Base-by-base conservation (phyloP, 2,113 vertebrate species). In the Gulo gulo region DNA sequence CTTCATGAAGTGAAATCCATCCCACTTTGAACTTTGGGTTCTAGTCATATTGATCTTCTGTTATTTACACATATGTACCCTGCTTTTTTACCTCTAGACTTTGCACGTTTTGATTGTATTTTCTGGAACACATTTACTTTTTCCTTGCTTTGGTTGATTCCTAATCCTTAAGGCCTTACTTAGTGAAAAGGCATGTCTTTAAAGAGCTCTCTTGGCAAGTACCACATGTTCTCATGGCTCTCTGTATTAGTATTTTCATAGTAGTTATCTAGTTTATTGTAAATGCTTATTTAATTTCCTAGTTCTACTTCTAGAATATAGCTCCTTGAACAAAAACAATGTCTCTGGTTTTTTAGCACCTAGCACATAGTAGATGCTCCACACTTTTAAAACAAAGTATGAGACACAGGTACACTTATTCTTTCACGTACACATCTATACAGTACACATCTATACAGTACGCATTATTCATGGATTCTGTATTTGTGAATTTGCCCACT, bases 401-500 rank as follows among this genome's bases (percentile, higher is more conserved):
- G 57, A 57, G 2, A 59, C 18, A 31, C 47, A 83, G 14, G 21
- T n/a, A 83, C 1, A 42, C 4, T n/a, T 3, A 47, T 18, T n/a
- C 47, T 20, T 26, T 36, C n/a, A 82, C 0, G 15, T 9, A 11
- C 2, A 65, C 34, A 39, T 59, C 9, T 36, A 11, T 29, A 15
- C 18, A 63, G 36, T 80, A 11, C 2, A 65, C 34, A 39, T 59
- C 9, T 36, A 8, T 29, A 15, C 18, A 63, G 36, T 80, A 34
- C 7, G 61, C 23, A 10, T 84, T 79, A 65, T 69, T 76, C 57
- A 63, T 55, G 12, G 55, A 45, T 93, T 65, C 42, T 65, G 5
- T 91, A 79, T 88, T 96, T 95, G 71, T 76, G 16, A 86, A 50
- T 67, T 95, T 93, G 11, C 15, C 23, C 81, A 61, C 61, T 89